Evolutionary conservation across 2,797 vertebrate species (phyloP).

Genomic region (Molothrus aeneus): DNA sequence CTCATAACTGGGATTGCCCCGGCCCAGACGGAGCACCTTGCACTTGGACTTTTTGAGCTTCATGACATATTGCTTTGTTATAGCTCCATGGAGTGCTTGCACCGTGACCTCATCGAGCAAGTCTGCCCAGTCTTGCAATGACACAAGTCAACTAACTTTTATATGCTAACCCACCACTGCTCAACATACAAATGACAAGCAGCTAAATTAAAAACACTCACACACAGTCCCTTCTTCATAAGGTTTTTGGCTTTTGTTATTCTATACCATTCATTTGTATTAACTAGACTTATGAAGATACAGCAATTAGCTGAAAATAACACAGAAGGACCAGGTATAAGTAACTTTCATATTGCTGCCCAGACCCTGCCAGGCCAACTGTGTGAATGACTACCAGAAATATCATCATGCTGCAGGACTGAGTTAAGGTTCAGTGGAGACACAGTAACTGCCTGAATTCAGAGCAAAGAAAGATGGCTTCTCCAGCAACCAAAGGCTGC

Average conservation of each 20-base stretch:
- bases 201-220: background rate
- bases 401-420: accelerated
- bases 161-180: background rate
- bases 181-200: background rate
- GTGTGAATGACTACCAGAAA: background rate
- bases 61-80: background rate
- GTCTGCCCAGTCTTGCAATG: background rate
- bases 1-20: background rate
- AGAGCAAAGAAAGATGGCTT: background rate
- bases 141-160: background rate
- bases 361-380: accelerated
- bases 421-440: background rate
- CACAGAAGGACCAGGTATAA: background rate
- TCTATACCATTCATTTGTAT: background rate
- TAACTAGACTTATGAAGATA: background rate
- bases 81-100: background rate
- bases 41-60: background rate
- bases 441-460: background rate
- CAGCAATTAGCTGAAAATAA: background rate
- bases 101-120: background rate
- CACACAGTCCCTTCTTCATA: background rate
- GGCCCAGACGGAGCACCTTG: background rate
- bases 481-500: background rate
- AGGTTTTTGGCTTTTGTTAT: background rate
- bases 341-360: background rate